A percentile compares a stretch with the other conserved stretches of the same genome.
These are phyloP conservation scores for Petaurus breviceps DNA, from an alignment of 2,113 vertebrate species.

Conservation along the genomic window DNA sequence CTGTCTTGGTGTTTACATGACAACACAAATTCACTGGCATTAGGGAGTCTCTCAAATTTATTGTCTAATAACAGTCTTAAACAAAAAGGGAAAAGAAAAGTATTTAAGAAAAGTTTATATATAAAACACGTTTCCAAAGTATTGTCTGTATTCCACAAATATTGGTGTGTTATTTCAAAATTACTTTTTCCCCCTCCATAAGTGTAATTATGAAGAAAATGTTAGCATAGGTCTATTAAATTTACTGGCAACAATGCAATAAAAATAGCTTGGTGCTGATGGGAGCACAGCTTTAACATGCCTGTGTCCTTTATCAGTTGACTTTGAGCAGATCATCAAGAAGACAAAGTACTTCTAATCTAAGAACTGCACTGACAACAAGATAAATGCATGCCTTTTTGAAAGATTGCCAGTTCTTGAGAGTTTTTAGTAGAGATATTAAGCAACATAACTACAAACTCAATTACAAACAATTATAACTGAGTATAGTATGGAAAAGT, in stretches of 20 bases:
- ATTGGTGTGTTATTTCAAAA: not conserved
- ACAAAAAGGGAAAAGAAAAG: not conserved
- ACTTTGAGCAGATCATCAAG: slow-evolving; percentile 64
- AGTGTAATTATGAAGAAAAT: not conserved
- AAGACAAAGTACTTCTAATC: slow-evolving; percentile 77
- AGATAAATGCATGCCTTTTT: slow-evolving; percentile 71
- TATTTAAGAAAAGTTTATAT: not conserved
- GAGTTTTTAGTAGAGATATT: slow-evolving; percentile 68
- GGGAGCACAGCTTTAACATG: slow-evolving; percentile 48
- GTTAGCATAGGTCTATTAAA: slow-evolving; percentile 42
- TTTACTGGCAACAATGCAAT: not conserved
- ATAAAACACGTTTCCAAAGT: not conserved
- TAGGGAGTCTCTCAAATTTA: not conserved
- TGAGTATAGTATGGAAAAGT: slow-evolving; percentile 44
- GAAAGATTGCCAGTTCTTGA: slow-evolving; percentile 53
- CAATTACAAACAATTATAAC: slow-evolving; percentile 48
- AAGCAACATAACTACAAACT: slow-evolving; percentile 53
- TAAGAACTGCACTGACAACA: slow-evolving; percentile 69
- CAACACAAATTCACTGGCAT: not conserved
- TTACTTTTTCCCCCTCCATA: slow-evolving; percentile 23
- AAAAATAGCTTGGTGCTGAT: slow-evolving; percentile 56
- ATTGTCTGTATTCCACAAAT: not conserved
- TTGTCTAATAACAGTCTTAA: not conserved
- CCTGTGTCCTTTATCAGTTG: slow-evolving; percentile 50
- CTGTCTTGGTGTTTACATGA: not conserved